Evolutionary conservation across 2,797 vertebrate genomes (phyloP).

Genomic region (Chromobotia macracanthus): DNA sequence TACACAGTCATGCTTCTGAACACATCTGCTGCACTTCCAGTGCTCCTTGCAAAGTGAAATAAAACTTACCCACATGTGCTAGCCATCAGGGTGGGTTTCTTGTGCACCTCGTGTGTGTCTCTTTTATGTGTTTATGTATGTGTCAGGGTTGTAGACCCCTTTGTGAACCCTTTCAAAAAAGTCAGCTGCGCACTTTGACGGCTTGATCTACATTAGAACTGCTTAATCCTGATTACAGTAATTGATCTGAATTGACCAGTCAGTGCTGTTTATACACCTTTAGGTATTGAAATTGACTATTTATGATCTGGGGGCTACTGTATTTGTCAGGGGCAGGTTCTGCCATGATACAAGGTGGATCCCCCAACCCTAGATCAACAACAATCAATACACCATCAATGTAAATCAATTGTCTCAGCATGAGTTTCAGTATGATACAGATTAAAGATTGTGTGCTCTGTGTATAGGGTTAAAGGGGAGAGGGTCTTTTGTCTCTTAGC

Average conservation of each 20-base stretch:
- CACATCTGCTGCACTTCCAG: slow-evolving; percentile 56
- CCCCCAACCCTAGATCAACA: not conserved
- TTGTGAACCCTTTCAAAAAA: slow-evolving; percentile 36
- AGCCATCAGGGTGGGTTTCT: slow-evolving; percentile 65
- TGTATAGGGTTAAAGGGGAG: slow-evolving; percentile 27
- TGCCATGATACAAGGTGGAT: not conserved
- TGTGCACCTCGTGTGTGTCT: slow-evolving; percentile 36
- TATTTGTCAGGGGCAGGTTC: not conserved
- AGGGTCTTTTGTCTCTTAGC: slow-evolving; percentile 47
- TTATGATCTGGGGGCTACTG: not conserved
- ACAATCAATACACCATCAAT: slow-evolving; percentile 5
- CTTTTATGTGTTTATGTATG: slow-evolving; percentile 47
- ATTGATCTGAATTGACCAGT: slow-evolving; percentile 25
- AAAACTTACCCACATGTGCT: slow-evolving; percentile 67
- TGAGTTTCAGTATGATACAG: not conserved
- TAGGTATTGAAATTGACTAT: not conserved
- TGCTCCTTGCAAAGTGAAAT: slow-evolving; percentile 65
- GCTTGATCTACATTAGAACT: slow-evolving; percentile 32
- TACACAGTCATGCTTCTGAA: slow-evolving; percentile 64
- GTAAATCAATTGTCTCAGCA: not conserved
- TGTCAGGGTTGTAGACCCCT: slow-evolving; percentile 53
- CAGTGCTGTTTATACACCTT: not conserved
- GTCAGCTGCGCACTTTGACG: too few species aligned
- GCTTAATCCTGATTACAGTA: slow-evolving; percentile 21
- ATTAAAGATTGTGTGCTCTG: slow-evolving; percentile 14